A percentile compares a stretch with the other conserved stretches of the same genome.
phyloP scores from a whole-genome alignment of 2,888 invertebrate species.

The Harpalus rufipes region DNA sequence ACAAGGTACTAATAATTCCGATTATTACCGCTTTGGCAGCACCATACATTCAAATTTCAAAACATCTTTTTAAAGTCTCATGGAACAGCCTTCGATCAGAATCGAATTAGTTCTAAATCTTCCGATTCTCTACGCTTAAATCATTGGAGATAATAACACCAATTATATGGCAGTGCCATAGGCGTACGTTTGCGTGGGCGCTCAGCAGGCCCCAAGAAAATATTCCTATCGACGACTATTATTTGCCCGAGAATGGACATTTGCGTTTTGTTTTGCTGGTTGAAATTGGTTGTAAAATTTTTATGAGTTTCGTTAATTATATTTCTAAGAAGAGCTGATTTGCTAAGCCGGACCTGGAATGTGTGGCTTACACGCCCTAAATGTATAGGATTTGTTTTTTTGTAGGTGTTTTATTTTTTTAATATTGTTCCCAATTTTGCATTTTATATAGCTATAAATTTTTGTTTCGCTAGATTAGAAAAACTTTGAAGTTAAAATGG shows the following conservation, averaged over 20 bases:
- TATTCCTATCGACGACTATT: slow-evolving; percentile 9
- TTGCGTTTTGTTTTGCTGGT: slow-evolving; percentile 38
- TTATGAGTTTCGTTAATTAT: slow-evolving; percentile 54
- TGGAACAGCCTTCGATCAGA: slow-evolving; percentile 27
- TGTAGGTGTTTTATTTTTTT: slow-evolving; percentile 39
- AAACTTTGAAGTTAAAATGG: slow-evolving; percentile 13
- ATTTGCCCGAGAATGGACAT: slow-evolving; percentile 24
- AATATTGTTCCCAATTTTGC: slow-evolving; percentile 31
- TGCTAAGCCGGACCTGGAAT: slow-evolving; percentile 22
- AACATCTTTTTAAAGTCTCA: slow-evolving; percentile 13
- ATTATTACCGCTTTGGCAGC: slow-evolving; percentile 9
- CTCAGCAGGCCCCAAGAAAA: not conserved
- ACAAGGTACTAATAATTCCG: slow-evolving; percentile 12
- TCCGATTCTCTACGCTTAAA: slow-evolving; percentile 45
- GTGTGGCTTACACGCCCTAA: not conserved
- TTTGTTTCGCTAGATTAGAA: slow-evolving; percentile 14
- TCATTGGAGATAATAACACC: slow-evolving; percentile 39
- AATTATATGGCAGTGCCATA: slow-evolving; percentile 40
- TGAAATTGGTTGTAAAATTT: slow-evolving; percentile 50
- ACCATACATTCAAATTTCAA: slow-evolving; percentile 9
- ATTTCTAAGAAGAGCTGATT: slow-evolving; percentile 45
- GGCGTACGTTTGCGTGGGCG: slow-evolving; percentile 38
- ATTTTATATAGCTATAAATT: slow-evolving; percentile 44
- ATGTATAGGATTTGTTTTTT: not conserved
- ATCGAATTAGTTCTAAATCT: slow-evolving; percentile 49